Evolutionary conservation across 2,888 invertebrate genomes (phyloP), one percentile per base, ranked within the genome.

Genomic region (Anticlea derivata): DNA sequence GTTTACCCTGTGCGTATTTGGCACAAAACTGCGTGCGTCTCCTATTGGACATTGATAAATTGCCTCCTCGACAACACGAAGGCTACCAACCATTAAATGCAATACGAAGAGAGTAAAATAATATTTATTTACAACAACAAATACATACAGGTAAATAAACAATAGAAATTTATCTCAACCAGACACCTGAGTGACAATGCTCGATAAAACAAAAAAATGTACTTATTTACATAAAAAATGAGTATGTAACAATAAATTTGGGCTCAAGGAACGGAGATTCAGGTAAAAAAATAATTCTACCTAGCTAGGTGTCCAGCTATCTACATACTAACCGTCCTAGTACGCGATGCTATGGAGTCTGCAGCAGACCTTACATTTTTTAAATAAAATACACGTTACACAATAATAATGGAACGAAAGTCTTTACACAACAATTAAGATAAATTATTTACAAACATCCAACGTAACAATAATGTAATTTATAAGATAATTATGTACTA

Each of bases 361-460:
- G 26, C 11, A 11, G 12, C 37, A 55, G 43, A 22, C 39, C 50
- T 35, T 48, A 50, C 33, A 58, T 45, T 61, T 54, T 34, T 40
- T 47, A 13, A 43, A 61, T 57, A 65, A 66, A 55, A 61, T 54
- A 65, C 61, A 53, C 55, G 66, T 61, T 61, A 51, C 52, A 56
- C 49, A 52, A 48, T 56, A 43, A 68, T 70, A 83, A 70, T 72
- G 74, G 75, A 81, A 82, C 80, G 76, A 73, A 85, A 78, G 65
- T 75, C 79, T 84, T 80, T 83, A 84, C 83, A 86, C 78, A 86
- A 87, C 87, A 86, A 78, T 78, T 70, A 75, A 67, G 67, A 58
- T 54, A 79, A 69, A 71, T 75, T 83, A 73, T 73, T 73, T 73
- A 73, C 73, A 75, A 61, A 61, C 57, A 73, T 73, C 57, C 70